These are phyloP conservation scores for Sebastes schlegelii DNA, from an alignment of 2,113 vertebrate genomes.

Conservation along the genomic window DNA sequence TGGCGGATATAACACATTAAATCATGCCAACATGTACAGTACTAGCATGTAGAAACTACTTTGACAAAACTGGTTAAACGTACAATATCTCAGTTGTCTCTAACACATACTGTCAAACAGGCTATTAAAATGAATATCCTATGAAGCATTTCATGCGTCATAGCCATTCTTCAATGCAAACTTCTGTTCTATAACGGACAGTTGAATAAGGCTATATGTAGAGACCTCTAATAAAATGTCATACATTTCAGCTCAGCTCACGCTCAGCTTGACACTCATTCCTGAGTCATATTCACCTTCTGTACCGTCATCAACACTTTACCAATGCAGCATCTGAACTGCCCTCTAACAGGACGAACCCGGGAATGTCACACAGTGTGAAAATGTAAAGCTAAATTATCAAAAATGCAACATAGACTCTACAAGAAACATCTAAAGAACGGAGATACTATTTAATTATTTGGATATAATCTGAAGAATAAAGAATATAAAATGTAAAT, in stretches of 20 bases:
- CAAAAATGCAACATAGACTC: background rate
- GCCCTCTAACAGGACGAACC: conserved; percentile 4
- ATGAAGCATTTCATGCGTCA: conserved; percentile 39
- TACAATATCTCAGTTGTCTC: conserved; percentile 8
- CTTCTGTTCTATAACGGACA: conserved; percentile 67
- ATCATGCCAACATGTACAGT: conserved; percentile 26
- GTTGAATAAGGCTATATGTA: conserved; percentile 52
- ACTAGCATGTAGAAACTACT: conserved; percentile 33
- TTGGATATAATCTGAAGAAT: conserved; percentile 22
- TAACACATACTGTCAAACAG: conserved; percentile 27
- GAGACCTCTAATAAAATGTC: conserved; percentile 34
- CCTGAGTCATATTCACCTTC: conserved; percentile 23
- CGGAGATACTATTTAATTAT: background rate
- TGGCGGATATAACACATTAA: conserved; percentile 26
- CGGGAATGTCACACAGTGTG: background rate
- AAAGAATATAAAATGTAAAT: conserved; percentile 32
- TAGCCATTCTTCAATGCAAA: conserved; percentile 45
- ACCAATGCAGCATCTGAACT: conserved; percentile 6
- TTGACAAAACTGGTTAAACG: conserved; percentile 25
- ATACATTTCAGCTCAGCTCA: conserved; percentile 6
- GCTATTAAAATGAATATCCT: conserved; percentile 37
- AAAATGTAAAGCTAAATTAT: conserved; percentile 22
- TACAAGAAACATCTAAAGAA: conserved; percentile 8
- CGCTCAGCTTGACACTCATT: conserved; percentile 22
- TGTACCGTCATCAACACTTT: conserved; percentile 30